These are phyloP conservation scores for Nyctibius grandis DNA, from an alignment of 2,797 vertebrate genomes.

Conservation along the genomic window DNA sequence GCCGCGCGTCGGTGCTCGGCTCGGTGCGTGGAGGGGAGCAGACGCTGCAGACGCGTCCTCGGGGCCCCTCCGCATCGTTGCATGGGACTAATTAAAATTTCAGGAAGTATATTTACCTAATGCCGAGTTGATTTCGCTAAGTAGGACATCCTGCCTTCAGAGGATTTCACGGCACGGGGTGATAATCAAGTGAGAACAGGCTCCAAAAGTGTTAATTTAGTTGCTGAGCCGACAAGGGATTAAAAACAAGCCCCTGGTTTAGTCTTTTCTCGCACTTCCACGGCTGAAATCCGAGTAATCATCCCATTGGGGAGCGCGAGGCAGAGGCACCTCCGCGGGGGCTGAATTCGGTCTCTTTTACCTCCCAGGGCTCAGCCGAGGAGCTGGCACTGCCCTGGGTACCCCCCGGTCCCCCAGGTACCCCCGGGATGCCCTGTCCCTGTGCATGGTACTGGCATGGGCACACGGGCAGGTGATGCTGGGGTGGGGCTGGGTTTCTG, in stretches of 20 bases:
- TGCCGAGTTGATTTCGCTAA: neutral
- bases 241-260: neutral
- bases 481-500: neutral
- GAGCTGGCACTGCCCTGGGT: neutral
- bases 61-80: neutral
- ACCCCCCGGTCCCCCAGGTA: accelerated
- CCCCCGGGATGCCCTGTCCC: neutral
- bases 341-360: accelerated
- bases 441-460: no score
- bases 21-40: neutral
- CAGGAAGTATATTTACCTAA: constrained; percentile 58
- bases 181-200: constrained; percentile 39
- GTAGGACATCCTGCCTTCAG: constrained; percentile 55
- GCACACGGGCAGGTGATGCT: neutral
- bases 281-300: neutral
- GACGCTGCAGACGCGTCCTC: neutral
- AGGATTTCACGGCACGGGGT: neutral
- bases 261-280: neutral
- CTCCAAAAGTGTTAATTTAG: constrained; percentile 43
- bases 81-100: constrained; percentile 47
- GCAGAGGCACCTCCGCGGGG: neutral
- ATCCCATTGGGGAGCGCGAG: neutral
- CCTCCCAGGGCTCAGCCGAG: neutral
- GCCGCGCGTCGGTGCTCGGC: accelerated
- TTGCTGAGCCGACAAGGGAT: neutral